Percentiles rank a stretch among this genome's conserved stretches.
phyloP scores from a whole-genome alignment of 2,113 vertebrate genomes.

The Isurus oxyrinchus region DNA sequence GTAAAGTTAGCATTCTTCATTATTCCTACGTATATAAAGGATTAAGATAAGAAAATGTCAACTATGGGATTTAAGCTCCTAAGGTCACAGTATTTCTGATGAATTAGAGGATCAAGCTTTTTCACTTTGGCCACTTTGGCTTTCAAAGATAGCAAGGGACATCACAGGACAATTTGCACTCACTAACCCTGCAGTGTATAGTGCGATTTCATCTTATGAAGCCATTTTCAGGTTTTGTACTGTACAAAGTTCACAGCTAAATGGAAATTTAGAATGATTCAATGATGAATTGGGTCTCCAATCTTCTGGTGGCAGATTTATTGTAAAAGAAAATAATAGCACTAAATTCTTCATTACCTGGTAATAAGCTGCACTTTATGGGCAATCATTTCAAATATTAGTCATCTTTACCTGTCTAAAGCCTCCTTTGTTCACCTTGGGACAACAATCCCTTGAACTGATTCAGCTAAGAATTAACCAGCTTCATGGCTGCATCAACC shows the following conservation, averaged over 20 bases:
- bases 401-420: slow-evolving; percentile 5
- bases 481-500: not conserved
- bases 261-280: not conserved
- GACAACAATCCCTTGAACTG: not conserved
- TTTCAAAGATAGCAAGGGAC: not conserved
- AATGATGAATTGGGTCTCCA: slow-evolving; percentile 9
- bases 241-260: not conserved
- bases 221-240: not conserved
- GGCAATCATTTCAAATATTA: not conserved
- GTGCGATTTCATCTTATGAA: not conserved
- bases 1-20: not conserved
- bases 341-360: not conserved
- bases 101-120: not conserved
- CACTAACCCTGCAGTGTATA: not conserved
- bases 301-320: not conserved
- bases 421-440: not conserved
- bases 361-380: not conserved
- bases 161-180: not conserved
- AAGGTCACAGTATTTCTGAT: not conserved
- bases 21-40: not conserved
- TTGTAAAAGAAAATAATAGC: slow-evolving; percentile 2
- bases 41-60: not conserved
- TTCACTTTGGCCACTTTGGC: not conserved
- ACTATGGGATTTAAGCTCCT: not conserved
- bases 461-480: slow-evolving; percentile 23